These are phyloP conservation scores for Melanargia galathea DNA, from an alignment of 2,888 invertebrate genomes.

Conservation along the genomic window DNA sequence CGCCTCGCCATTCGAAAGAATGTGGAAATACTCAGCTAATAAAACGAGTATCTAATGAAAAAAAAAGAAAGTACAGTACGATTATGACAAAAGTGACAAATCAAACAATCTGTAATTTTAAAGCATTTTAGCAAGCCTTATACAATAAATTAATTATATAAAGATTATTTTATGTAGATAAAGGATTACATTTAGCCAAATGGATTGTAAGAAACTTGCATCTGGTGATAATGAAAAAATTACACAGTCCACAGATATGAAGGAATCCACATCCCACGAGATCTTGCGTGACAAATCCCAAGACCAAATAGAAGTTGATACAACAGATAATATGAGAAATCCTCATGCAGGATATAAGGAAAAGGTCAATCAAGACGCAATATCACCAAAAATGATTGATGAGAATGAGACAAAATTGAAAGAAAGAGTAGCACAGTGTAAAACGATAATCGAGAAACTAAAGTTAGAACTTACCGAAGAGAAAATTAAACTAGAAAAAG, in stretches of 20 bases:
- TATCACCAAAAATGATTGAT: slow-evolving; percentile 43
- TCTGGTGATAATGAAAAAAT: slow-evolving; percentile 56
- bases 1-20: no score
- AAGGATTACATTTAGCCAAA: slow-evolving; percentile 40
- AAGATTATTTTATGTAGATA: no score
- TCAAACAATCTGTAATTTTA: no score
- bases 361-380: slow-evolving; percentile 8
- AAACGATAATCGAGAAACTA: slow-evolving; percentile 65
- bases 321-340: neutral
- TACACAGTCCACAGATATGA: slow-evolving; percentile 12
- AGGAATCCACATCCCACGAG: slow-evolving; percentile 6
- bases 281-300: neutral
- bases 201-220: slow-evolving; percentile 53
- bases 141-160: no score
- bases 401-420: slow-evolving; percentile 65
- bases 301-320: no score
- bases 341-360: slow-evolving; percentile 11
- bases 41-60: no score
- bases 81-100: no score
- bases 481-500: slow-evolving; percentile 62
- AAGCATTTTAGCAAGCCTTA: no score
- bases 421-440: slow-evolving; percentile 68
- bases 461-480: slow-evolving; percentile 68
- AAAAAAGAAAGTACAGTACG: no score
- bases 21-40: no score